phyloP scores from a whole-genome alignment of 1,140 invertebrate genomes.

The Drosophila takahashii region DNA sequence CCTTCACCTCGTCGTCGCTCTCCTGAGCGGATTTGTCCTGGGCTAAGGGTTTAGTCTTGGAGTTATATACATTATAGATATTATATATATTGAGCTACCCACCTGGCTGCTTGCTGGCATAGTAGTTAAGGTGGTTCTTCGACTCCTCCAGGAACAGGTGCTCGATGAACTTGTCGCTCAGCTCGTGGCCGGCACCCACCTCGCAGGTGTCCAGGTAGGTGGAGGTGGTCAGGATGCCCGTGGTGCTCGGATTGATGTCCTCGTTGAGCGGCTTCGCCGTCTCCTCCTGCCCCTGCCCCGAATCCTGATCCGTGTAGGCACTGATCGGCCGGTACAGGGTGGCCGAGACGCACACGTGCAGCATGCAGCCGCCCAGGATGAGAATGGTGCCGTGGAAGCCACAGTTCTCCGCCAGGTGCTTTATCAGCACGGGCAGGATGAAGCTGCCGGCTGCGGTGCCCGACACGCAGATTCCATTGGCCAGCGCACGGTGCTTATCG shows the following conservation, averaged over 20 bases:
- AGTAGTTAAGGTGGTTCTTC: slow-evolving; percentile 81
- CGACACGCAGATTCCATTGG: slow-evolving; percentile 92
- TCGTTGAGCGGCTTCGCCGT: slow-evolving; percentile 62
- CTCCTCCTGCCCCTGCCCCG: slow-evolving; percentile 41
- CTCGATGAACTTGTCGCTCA: slow-evolving; percentile 81
- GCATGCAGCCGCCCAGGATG: slow-evolving; percentile 90
- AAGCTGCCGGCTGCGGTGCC: slow-evolving; percentile 92
- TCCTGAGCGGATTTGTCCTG: slow-evolving; percentile 83
- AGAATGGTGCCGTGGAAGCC: slow-evolving; percentile 90
- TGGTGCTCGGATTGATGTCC: slow-evolving; percentile 74
- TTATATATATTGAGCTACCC: neutral
- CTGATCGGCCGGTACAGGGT: slow-evolving; percentile 89
- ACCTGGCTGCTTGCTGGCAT: slow-evolving; percentile 71
- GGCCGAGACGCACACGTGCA: slow-evolving; percentile 91
- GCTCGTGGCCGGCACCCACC: slow-evolving; percentile 42
- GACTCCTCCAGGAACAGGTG: slow-evolving; percentile 82
- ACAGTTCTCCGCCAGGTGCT: slow-evolving; percentile 88
- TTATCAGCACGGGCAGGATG: slow-evolving; percentile 90
- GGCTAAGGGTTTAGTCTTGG: slow-evolving; percentile 13
- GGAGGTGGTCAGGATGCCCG: slow-evolving; percentile 77
- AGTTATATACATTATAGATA: no score
- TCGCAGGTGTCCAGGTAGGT: slow-evolving; percentile 80
- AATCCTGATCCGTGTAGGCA: slow-evolving; percentile 42
- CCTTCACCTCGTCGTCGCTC: slow-evolving; percentile 86
- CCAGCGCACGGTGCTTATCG: slow-evolving; percentile 91